Percentiles rank a stretch among this genome's conserved stretches.
Conservation (phyloP, 35 echinoderm and acorn worm genomes). For the Holothuria glaberrima region DNA sequence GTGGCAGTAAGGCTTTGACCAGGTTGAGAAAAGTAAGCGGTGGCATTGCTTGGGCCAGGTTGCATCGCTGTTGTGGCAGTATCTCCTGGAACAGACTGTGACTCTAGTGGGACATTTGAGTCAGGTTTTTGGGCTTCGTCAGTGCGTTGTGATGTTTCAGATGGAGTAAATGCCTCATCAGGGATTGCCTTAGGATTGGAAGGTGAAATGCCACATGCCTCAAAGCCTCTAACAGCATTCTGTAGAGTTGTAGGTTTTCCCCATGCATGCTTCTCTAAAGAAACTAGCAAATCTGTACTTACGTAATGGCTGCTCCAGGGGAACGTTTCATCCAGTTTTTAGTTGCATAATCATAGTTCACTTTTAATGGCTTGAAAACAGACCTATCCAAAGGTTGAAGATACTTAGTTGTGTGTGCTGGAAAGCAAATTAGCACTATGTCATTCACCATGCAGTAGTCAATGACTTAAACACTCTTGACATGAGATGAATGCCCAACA, state of each 20-base stretch:
- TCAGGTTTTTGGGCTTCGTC: neutral
- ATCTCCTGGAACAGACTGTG: too few species aligned
- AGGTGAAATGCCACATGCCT: conserved; percentile 63
- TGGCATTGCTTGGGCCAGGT: too few species aligned
- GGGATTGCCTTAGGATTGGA: conserved; percentile 65
- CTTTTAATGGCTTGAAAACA: conserved; percentile 56
- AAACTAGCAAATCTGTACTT: conserved; percentile 63
- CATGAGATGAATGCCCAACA: too few species aligned
- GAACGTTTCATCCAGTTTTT: conserved; percentile 43
- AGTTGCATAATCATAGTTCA: conserved; percentile 49
- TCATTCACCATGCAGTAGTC: conserved; percentile 35
- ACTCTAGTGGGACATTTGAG: neutral
- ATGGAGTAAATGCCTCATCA: conserved; percentile 49
- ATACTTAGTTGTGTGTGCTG: conserved; percentile 44
- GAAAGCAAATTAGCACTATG: conserved; percentile 52
- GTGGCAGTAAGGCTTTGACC: too few species aligned
- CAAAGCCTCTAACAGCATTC: conserved; percentile 47
- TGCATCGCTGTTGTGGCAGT: too few species aligned
- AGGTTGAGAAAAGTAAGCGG: too few species aligned
- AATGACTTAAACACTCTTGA: neutral
- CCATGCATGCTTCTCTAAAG: conserved; percentile 62
- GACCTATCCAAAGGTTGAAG: conserved; percentile 38
- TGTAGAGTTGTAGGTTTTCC: conserved; percentile 49
- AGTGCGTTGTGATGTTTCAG: neutral
- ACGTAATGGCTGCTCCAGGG: conserved; percentile 36